Base-by-base conservation (phyloP, 2,797 vertebrate genomes). In the Pitangus sulphuratus region DNA sequence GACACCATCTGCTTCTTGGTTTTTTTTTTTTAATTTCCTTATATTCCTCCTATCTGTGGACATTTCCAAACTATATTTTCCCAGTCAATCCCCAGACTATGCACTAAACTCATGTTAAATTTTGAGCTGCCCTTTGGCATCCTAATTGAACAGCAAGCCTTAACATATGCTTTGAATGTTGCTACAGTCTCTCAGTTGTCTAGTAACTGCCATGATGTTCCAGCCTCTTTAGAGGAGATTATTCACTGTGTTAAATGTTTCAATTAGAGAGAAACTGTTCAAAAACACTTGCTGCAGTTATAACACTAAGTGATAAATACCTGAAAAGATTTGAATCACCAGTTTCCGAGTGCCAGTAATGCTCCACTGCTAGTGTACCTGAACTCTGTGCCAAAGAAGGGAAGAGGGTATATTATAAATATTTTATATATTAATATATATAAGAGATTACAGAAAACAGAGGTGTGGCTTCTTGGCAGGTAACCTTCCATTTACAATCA, bases 11-110 rank as follows among this genome's bases (percentile, higher is more conserved):
- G 75, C 40, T 90, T 51, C 58, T 82, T 80, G 64, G 18, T 37
- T 37, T 37, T 37, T 37, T 37, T 89, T 90, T 77, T 45, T 2
- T 44, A 92, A 57, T 61, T 79, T 94, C 57, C 30, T 84, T 69
- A 26, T 61, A 65, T 85, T 89, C 28, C 10, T 84, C 12, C 71
- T 92, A 10, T 84, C 40, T 89, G 28, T 78, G n/a, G 66, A 79
- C 54, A 56, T 90, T 89, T 94, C 89, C 53, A 91, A 92, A 72
- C 28, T 15, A 12, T 51, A 60, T 82, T 91, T 92, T 95, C 74
- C 39, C 66, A 84, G 70, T 69, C 62, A 78, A 66, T 62, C 54
- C 42, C 69, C 17, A 30, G 35, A 90, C 56, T 40, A 86, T 1
- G 1, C 9, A 57, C 28, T 90, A 74, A 88, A 78, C 13, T 86